Conservation (phyloP, 2,797 vertebrate genomes). For the Acrossocheilus wenchowensis region DNA sequence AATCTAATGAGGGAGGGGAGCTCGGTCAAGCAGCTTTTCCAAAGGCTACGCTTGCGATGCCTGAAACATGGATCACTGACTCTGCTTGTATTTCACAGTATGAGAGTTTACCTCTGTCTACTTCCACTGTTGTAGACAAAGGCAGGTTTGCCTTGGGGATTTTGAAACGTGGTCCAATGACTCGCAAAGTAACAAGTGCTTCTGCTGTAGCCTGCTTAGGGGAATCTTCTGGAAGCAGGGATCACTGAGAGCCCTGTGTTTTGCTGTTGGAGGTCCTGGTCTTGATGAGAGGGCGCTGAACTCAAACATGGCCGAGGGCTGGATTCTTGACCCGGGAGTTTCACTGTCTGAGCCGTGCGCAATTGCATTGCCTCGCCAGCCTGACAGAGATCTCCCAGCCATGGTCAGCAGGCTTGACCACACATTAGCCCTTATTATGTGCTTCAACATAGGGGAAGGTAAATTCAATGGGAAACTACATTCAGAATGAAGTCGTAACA, state of each 20-base stretch:
- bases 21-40: constrained; percentile 56
- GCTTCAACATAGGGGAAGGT: constrained; percentile 33
- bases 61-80: constrained; percentile 57
- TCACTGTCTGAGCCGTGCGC: constrained; percentile 32
- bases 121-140: constrained; percentile 39
- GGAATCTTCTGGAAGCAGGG: constrained; percentile 69
- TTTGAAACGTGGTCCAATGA: constrained; percentile 50
- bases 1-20: constrained; percentile 55
- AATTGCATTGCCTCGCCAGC: constrained; percentile 29
- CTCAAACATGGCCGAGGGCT: constrained; percentile 62
- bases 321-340: constrained; percentile 39
- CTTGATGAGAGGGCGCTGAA: constrained; percentile 62
- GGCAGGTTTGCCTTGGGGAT: constrained; percentile 48
- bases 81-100: constrained; percentile 30
- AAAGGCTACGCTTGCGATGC: constrained; percentile 33
- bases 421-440: constrained; percentile 51
- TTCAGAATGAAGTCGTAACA: not conserved
- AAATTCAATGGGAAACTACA: constrained; percentile 7
- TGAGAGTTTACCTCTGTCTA: constrained; percentile 47
- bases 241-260: constrained; percentile 67
- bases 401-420: constrained; percentile 47
- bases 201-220: constrained; percentile 65
- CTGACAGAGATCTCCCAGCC: constrained; percentile 40
- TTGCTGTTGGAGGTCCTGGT: constrained; percentile 49
- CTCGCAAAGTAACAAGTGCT: constrained; percentile 46